Base-by-base conservation (phyloP, 2,888 invertebrate genomes). In the Kuschelorhynchus macadamiae region DNA sequence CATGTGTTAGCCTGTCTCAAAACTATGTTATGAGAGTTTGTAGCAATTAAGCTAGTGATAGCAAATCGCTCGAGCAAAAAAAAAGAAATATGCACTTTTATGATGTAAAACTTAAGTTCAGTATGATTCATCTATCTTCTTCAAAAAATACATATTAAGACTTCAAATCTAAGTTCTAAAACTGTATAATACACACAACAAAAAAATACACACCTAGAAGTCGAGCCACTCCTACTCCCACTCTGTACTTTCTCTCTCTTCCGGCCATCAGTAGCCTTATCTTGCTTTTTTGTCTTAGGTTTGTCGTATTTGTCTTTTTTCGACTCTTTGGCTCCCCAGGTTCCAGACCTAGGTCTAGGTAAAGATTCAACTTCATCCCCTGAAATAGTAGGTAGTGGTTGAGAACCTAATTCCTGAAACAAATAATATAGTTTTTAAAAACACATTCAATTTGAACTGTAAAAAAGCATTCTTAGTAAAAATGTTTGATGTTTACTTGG, bases 331-430 rank as follows among this genome's bases (percentile, higher is more conserved):
- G 87, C 84, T 14, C 87, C 83, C 88, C 87, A 88, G 55, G 89
- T 87, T 77, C 91, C 92, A 70, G 91, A 91, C 63, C 90, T 87
- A 41, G 86, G 88, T 53, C 90, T 85, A 56, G 86, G 83, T 55
- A 84, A 77, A 30, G 80, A 80, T 60, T 82, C 83, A 14, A 71
- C 70, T 12, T 72, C 77, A 81, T 88, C 88, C 72, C 75, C 74
- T 20, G 78, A 75, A 9, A 86, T 86, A 60, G 87, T 86, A 9
- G 89, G 88, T 69, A 89, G 80, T 11, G 88, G 88, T 77, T 88
- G 88, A n/a, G 89, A 88, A 47, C 88, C 88, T 72, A 88, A 85
- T 81, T 88, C 88, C 89, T 89, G 81, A 20, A 84, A 85, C 56
- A 75, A 72, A 75, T 67, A 62, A 61, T 5, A 25, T 41, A 7